phyloP scores from a whole-genome alignment of 1,140 invertebrate species.

The Ephestia elutella region DNA sequence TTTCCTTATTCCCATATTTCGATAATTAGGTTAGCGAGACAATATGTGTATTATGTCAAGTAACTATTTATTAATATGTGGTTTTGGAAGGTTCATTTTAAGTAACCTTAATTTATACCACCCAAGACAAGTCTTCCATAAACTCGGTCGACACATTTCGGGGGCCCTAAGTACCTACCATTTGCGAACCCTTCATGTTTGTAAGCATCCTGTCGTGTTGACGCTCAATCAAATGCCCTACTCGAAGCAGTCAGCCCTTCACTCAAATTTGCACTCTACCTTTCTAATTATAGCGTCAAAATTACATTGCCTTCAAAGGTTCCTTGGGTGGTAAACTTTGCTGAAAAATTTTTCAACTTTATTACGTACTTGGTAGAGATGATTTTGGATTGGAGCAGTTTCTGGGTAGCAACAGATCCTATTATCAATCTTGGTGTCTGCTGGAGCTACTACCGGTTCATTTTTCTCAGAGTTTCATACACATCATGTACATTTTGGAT shows the following conservation, averaged over 20 bases:
- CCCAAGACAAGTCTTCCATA: too few species aligned
- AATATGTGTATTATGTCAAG: too few species aligned
- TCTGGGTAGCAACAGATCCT: slow-evolving; percentile 33
- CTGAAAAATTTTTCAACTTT: not conserved
- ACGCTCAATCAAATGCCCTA: slow-evolving; percentile 25
- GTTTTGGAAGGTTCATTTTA: too few species aligned
- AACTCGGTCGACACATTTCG: too few species aligned
- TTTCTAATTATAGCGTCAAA: not conserved
- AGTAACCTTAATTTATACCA: too few species aligned
- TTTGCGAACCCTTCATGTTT: slow-evolving; percentile 21
- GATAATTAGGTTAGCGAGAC: too few species aligned
- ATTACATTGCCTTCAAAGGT: not conserved
- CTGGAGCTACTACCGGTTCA: slow-evolving; percentile 18
- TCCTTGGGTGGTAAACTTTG: not conserved
- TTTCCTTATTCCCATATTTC: too few species aligned
- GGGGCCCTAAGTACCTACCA: slow-evolving; percentile 2
- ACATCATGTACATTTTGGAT: not conserved
- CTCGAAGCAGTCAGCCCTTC: slow-evolving; percentile 16
- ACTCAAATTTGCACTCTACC: not conserved
- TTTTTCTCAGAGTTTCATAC: not conserved
- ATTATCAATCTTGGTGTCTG: slow-evolving; percentile 26
- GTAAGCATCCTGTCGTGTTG: slow-evolving; percentile 23
- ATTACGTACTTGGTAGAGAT: slow-evolving; percentile 12
- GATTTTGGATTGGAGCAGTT: slow-evolving; percentile 14
- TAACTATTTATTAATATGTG: too few species aligned